Conservation (phyloP, 2,888 invertebrate species). For the Volucella bombylans region DNA sequence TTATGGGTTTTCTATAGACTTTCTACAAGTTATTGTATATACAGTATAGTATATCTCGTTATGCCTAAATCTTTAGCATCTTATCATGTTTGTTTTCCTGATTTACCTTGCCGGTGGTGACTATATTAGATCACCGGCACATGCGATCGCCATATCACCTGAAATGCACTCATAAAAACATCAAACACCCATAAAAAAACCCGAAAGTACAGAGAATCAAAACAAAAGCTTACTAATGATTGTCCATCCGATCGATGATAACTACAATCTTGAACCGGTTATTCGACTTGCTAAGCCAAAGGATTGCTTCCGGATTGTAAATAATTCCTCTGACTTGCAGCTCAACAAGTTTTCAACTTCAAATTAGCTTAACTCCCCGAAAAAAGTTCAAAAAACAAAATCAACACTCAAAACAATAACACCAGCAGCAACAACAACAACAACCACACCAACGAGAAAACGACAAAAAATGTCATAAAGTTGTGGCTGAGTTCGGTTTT, state of each 20-base stretch:
- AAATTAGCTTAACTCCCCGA: constrained; percentile 33
- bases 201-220: constrained; percentile 49
- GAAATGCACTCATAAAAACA: constrained; percentile 55
- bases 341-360: constrained; percentile 52
- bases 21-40: too few species aligned
- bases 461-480: constrained; percentile 60
- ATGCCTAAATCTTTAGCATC: too few species aligned
- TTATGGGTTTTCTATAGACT: too few species aligned
- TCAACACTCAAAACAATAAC: constrained; percentile 23
- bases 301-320: constrained; percentile 72
- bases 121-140: constrained; percentile 21
- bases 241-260: constrained; percentile 30
- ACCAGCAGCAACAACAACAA: not conserved
- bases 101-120: constrained; percentile 1
- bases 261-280: constrained; percentile 40
- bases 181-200: constrained; percentile 56
- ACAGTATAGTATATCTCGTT: too few species aligned
- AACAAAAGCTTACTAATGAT: constrained; percentile 61
- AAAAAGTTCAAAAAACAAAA: not conserved
- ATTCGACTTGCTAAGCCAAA: constrained; percentile 45
- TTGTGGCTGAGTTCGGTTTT: constrained; percentile 39
- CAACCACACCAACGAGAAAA: constrained; percentile 3
- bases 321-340: constrained; percentile 53
- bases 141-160: not conserved
- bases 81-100: too few species aligned